Evolutionary conservation across 2,113 vertebrate genomes (phyloP), one percentile per base, ranked within the genome.

Genomic region (Notechis scutatus): DNA sequence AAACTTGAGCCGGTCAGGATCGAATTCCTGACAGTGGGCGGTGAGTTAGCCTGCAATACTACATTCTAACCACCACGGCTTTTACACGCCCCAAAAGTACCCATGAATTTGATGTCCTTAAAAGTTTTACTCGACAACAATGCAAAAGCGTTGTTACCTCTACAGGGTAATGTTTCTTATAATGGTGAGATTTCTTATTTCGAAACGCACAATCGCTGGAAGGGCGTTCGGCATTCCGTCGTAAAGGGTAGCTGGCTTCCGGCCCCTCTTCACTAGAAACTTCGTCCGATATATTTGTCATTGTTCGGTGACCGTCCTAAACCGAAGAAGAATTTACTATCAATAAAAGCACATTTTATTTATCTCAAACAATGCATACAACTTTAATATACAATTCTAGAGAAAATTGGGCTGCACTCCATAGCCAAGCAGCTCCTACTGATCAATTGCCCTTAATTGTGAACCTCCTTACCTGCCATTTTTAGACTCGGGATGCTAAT

Each of bases 231-330:
- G 95, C 96, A 7, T 96, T 98, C 74, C 98, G 98, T 85, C 98
- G 97, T 81, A 97, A 52, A 20, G 97, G 96, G 94, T 99, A 99
- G 59, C 98, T 98, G 7, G 97, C 94, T 57, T 99, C 99, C 24
- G 98, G 98, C 86, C 99, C 99, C 94, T 99, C 99, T 94, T 99
- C 99, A 61, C 99, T 99, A 52, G 99, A 99, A 39, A 99, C 99
- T 95, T 99, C 99, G 86, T 99, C 99, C 0, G 99, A 99, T 0
- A 98, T 34, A 96, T 98, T 98, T 90, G 97, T 95, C 85, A 96
- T 86, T 85, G 95, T 94, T 93, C 98, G 98, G 57, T 97, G 97
- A 18, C 96, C 92, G 91, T 98, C 99, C 98, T 99, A 95, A 92
- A 1, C 61, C 89, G 93, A 93, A n/a, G 89, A 96, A 92, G 0